Conservation (phyloP, 1,140 invertebrate species). For the Panagrolaimus sp. region DNA sequence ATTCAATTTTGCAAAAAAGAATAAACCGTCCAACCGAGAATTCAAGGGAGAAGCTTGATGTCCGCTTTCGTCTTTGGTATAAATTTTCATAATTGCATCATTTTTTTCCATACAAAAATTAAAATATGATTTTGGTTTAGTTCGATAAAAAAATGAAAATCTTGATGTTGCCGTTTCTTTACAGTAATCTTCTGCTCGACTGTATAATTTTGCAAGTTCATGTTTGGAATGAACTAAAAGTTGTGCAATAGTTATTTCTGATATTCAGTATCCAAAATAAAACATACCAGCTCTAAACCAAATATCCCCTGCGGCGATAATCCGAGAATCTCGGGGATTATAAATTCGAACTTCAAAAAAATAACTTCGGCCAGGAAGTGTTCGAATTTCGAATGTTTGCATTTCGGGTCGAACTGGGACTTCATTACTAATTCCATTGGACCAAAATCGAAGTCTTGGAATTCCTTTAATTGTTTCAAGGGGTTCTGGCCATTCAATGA, state of each 20-base stretch:
- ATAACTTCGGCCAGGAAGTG: not conserved
- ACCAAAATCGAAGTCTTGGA: not conserved
- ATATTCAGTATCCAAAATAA: not conserved
- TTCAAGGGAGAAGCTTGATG: not conserved
- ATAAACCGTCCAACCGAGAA: not conserved
- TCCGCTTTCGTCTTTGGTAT: not conserved
- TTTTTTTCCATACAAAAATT: not conserved
- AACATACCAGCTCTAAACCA: constrained; percentile 12
- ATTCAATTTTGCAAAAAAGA: not conserved
- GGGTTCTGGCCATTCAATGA: not conserved
- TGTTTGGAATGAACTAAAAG: not conserved
- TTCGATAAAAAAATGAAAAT: not conserved
- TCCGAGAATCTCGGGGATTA: too few relatives aligned
- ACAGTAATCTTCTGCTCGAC: not conserved
- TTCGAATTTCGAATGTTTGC: not conserved
- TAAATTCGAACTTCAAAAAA: constrained; percentile 1
- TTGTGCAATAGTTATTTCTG: not conserved
- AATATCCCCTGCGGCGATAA: not conserved
- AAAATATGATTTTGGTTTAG: not conserved
- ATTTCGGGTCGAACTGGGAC: not conserved
- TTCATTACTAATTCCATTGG: not conserved
- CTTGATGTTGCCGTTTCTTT: not conserved
- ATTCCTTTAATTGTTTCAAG: too few relatives aligned
- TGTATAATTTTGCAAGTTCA: not conserved
- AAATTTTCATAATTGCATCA: constrained; percentile 6